phyloP scores from a whole-genome alignment of 2,797 vertebrate species.

The Epinephelus coioides region DNA sequence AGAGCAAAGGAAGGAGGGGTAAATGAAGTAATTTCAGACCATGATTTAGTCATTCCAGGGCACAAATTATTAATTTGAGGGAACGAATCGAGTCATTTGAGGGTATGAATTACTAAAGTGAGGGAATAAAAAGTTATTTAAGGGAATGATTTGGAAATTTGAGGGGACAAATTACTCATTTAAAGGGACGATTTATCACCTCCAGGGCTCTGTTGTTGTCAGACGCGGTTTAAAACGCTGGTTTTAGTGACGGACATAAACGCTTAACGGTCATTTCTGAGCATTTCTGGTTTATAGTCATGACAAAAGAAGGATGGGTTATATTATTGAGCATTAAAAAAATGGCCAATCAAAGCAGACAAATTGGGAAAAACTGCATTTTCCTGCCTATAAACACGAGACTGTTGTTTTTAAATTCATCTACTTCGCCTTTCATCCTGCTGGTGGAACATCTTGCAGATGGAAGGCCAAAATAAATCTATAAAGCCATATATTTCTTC shows the following conservation, averaged over 20 bases:
- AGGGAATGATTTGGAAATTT: conserved; percentile 19
- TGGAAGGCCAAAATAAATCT: not conserved
- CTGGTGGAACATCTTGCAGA: not conserved
- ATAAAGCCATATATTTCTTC: not conserved
- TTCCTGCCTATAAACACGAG: not conserved
- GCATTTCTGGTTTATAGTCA: not conserved
- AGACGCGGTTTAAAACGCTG: not conserved
- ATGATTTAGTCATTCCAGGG: conserved; percentile 15
- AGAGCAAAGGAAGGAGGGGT: not conserved
- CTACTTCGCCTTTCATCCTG: not conserved
- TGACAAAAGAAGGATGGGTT: not conserved
- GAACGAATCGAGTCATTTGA: conserved; percentile 13
- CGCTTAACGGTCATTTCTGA: conserved; percentile 8
- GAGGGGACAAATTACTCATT: conserved; percentile 16
- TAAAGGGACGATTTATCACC: conserved; percentile 9
- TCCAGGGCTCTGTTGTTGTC: not conserved
- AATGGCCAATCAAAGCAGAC: not conserved
- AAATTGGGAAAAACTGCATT: not conserved
- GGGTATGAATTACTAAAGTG: conserved; percentile 5
- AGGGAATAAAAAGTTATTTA: conserved; percentile 34
- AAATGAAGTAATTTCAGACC: conserved; percentile 27
- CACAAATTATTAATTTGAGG: conserved; percentile 37
- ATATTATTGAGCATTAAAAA: not conserved
- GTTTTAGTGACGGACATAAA: conserved; percentile 11
- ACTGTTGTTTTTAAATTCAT: conserved; percentile 1